Base-by-base conservation (phyloP, 53 echinoderm and acorn worm species). In the Astropecten irregularis region DNA sequence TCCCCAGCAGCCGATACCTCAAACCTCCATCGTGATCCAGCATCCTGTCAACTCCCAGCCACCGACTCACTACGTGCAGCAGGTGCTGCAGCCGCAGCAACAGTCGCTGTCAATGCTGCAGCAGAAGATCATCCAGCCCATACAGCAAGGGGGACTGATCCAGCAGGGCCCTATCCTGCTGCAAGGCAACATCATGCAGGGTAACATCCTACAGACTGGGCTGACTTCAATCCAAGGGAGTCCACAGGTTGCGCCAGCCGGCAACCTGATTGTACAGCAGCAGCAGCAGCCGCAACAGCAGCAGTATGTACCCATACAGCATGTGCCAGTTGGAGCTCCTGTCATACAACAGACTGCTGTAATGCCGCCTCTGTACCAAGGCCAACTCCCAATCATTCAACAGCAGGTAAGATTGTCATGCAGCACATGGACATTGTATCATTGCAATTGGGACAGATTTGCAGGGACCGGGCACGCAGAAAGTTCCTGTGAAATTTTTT, bases 21-120 rank as follows among this genome's bases (percentile, higher is more conserved):
- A 42, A 70, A 57, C 56, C 1, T 44, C 69, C 16, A 47, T 68
- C 18, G 37, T 40, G 68, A 3, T 47, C 52, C 83, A 83, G 16
- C 70, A 44, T 8, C 59, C 60, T 15, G 33, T 68, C 11, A 72
- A 33, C 22, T 15, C 32, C 28, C 72, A 57, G 33, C 62, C 19
- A 9, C 48, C 25, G 63, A 85, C 50, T 0, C 87, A 87, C 31
- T 49, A 35, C 2, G 65, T 69, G 33, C 88, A 88, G 62, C 82
- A 88, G 39, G 37, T 81, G 39, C 26, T 69, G 30, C 84, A 81
- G 47, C 85, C 77, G 16, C 92, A 89, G 60, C 90, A 84, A 10
- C 40, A 53, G 33, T 77, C 86, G 56, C 82, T 83, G 27, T 81
- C 81, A 11, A 85, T 89, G 42, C 88, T 84, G 27, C 82, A 81